These are phyloP conservation scores for Diplosoma virens DNA, from an alignment of 23 tunicate species.

Conservation along the genomic window DNA sequence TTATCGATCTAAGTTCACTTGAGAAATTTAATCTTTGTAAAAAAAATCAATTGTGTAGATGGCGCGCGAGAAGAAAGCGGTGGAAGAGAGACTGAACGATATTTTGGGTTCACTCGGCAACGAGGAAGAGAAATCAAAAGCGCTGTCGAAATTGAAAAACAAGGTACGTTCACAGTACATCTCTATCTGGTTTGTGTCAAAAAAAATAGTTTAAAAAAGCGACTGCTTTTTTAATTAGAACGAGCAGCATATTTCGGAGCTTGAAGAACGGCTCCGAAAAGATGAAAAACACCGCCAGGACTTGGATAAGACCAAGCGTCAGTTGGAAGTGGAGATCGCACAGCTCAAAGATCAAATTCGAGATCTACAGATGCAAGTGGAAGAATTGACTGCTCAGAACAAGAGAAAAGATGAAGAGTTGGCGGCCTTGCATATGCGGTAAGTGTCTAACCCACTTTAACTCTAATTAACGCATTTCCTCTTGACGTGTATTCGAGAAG, in stretches of 20 bases:
- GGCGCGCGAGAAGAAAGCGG: slow-evolving; percentile 70
- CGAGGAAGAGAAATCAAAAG: slow-evolving; percentile 92
- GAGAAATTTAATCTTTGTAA: too few relatives aligned
- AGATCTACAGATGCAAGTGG: slow-evolving; percentile 85
- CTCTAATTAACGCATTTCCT: too few relatives aligned
- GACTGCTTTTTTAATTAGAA: slow-evolving; percentile 41
- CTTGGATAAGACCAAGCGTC: slow-evolving; percentile 74
- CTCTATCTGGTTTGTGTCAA: background rate
- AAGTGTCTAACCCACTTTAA: too few relatives aligned
- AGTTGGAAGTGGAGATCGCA: slow-evolving; percentile 82
- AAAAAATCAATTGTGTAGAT: slow-evolving; percentile 49
- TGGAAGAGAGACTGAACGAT: slow-evolving; percentile 79
- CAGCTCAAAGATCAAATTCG: slow-evolving; percentile 78
- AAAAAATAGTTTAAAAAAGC: background rate
- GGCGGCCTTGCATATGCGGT: slow-evolving; percentile 72
- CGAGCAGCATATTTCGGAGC: slow-evolving; percentile 74
- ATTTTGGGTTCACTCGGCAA: slow-evolving; percentile 53
- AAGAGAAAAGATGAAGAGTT: slow-evolving; percentile 94
- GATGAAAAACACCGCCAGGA: slow-evolving; percentile 93
- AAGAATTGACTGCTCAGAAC: slow-evolving; percentile 73
- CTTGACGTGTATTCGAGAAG: too few relatives aligned
- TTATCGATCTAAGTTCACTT: too few relatives aligned
- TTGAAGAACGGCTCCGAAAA: slow-evolving; percentile 82
- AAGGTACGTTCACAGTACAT: slow-evolving; percentile 40
- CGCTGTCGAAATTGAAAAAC: slow-evolving; percentile 69